Evolutionary conservation across 92 coral and sea anemone genomes (phyloP).

Genomic region (Diadumene lineata): DNA sequence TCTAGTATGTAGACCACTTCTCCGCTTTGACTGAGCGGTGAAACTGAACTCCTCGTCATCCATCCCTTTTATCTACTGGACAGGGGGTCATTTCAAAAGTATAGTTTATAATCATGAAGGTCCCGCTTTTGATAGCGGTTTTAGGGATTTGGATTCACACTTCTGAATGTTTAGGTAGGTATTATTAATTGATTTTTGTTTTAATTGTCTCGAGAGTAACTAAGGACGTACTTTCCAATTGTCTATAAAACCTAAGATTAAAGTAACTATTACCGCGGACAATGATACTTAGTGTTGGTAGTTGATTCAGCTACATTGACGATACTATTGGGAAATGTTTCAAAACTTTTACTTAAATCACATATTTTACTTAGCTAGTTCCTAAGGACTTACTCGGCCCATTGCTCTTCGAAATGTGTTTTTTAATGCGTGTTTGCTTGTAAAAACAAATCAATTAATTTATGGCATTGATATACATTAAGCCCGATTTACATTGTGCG

Average conservation of each 20-base stretch:
- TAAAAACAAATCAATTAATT: no score
- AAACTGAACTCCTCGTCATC: neutral
- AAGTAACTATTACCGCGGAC: neutral
- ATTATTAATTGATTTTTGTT: neutral
- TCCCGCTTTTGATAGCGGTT: constrained; percentile 17
- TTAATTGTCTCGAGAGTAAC: neutral
- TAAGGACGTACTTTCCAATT: neutral
- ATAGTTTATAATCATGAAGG: neutral
- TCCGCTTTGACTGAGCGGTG: neutral
- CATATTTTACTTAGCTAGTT: neutral
- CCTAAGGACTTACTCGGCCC: neutral
- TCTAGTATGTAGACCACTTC: neutral
- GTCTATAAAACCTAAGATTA: neutral
- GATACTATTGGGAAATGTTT: neutral
- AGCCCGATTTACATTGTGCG: no score
- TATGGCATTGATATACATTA: no score
- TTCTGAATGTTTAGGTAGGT: constrained; percentile 18
- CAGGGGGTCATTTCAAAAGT: no score
- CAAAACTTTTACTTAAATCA: neutral
- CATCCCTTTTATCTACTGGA: no score
- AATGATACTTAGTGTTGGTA: neutral
- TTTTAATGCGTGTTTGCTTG: neutral
- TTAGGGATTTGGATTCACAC: constrained; percentile 6
- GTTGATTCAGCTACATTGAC: no score
- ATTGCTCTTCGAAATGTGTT: neutral